These are phyloP conservation scores for Anomalospiza imberbis DNA, from an alignment of 2,797 vertebrate species.

Conservation along the genomic window DNA sequence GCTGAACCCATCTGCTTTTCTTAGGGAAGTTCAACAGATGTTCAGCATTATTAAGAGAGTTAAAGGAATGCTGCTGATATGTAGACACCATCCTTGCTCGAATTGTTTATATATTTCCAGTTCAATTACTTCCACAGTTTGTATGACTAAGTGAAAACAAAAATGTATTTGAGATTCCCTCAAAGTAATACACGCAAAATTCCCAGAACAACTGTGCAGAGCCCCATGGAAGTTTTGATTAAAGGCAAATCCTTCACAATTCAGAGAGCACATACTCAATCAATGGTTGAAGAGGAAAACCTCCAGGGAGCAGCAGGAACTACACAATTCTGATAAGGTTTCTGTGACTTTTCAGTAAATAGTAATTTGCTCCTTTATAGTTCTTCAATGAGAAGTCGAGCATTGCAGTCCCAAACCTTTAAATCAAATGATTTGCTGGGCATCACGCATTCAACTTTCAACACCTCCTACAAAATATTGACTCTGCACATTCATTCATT, in stretches of 20 bases:
- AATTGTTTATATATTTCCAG: not conserved
- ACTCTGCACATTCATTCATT: constrained; percentile 38
- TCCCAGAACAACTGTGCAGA: not conserved
- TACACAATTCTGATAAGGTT: constrained; percentile 62
- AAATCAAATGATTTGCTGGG: constrained; percentile 62
- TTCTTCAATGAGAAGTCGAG: constrained; percentile 57
- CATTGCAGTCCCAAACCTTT: constrained; percentile 53
- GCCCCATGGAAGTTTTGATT: constrained; percentile 51
- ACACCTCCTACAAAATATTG: constrained; percentile 39
- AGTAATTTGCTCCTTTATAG: constrained; percentile 64
- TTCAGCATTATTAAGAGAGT: not conserved
- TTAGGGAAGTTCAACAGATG: not conserved
- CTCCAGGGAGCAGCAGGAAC: constrained; percentile 56
- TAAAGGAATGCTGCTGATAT: not conserved
- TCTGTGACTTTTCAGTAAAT: constrained; percentile 57
- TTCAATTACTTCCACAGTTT: constrained; percentile 20
- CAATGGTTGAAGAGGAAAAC: constrained; percentile 27
- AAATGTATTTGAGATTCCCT: not conserved
- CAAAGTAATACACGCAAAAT: not conserved
- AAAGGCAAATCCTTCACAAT: constrained; percentile 64
- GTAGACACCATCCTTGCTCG: not conserved
- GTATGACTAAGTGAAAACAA: not conserved
- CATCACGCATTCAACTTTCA: constrained; percentile 39
- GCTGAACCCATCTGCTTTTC: not conserved
- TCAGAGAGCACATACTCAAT: constrained; percentile 54